Evolutionary conservation across 2,113 vertebrate species (phyloP), one percentile per base, ranked within the genome.

Genomic region (Gopherus flavomarginatus): DNA sequence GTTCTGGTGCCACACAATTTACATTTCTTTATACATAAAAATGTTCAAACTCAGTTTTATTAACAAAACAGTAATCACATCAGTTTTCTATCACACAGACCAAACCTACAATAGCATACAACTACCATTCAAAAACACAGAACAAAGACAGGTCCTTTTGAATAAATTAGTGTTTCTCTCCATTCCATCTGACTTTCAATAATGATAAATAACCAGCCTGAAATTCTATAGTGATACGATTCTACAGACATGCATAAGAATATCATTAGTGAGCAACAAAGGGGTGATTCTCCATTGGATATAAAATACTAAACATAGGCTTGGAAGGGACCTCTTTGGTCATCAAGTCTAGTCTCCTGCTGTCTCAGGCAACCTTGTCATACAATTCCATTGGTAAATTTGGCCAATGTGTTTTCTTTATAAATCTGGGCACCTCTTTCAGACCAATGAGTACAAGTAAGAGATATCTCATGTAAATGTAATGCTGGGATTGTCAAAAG

Each of bases 11-110:
- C 11, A 78, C 42, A 81, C 77, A 81, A n/a, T 12, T 83, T 75
- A 11, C 1, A 88, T 81, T 88, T 31, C 90, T 95, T 96, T 93
- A 52, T 56, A 56, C 47, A 80, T 3, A 50, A 44, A 57, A 82
- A 5, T 84, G 22, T 59, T 86, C 2, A 78, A 94, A 85, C 57
- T 84, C 88, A 81, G 62, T 92, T 92, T 12, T 72, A 87, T 4
- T 27, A 56, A 11, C 16, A 88, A 93, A 84, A 44, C 21, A 50
- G 81, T 69, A 88, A 86, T 47, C 49, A 35, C 35, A 35, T 35
- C 22, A 8, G 3, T 80, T 91, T 89, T 38, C 27, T 86, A 53
- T 5, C 17, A 79, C 17, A 4, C 3, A 87, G 8, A 91, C 88
- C 83, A 85, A 9, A 81, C 0, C 3, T 27, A 13, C 84, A 42